phyloP scores from a whole-genome alignment of 2,888 invertebrate species.

The Silvanus unidentatus region DNA sequence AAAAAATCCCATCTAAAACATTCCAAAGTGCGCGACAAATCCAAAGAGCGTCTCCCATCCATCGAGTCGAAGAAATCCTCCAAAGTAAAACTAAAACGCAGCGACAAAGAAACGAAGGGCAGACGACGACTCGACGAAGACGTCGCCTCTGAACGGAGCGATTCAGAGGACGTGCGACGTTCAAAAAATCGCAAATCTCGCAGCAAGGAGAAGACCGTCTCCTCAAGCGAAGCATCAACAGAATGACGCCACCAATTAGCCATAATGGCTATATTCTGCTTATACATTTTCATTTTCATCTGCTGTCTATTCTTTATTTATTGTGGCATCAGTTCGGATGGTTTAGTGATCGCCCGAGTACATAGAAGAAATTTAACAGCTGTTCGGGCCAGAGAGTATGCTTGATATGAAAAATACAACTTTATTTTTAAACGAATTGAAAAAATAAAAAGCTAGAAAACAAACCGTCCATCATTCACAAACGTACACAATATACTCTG shows the following conservation, averaged over 20 bases:
- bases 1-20: constrained; percentile 19
- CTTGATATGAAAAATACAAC: not conserved
- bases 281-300: constrained; percentile 52
- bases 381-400: no score
- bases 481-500: no score
- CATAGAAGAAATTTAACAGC: constrained; percentile 28
- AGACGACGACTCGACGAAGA: constrained; percentile 25
- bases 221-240: constrained; percentile 32
- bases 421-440: not conserved
- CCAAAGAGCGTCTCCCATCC: constrained; percentile 22
- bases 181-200: constrained; percentile 27
- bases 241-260: constrained; percentile 56
- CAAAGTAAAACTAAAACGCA: constrained; percentile 41
- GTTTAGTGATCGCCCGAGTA: constrained; percentile 48
- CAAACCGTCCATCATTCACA: not conserved
- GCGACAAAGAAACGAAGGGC: constrained; percentile 30
- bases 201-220: constrained; percentile 26
- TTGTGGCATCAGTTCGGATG: constrained; percentile 51
- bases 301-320: constrained; percentile 53
- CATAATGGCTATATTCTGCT: constrained; percentile 52
- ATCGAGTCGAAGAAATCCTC: constrained; percentile 24
- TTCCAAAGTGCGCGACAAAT: constrained; percentile 21
- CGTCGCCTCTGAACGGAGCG: constrained; percentile 33
- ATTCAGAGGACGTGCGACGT: constrained; percentile 15
- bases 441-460: not conserved